Base-by-base conservation (phyloP, 2,113 vertebrate species). In the Dascyllus trimaculatus region DNA sequence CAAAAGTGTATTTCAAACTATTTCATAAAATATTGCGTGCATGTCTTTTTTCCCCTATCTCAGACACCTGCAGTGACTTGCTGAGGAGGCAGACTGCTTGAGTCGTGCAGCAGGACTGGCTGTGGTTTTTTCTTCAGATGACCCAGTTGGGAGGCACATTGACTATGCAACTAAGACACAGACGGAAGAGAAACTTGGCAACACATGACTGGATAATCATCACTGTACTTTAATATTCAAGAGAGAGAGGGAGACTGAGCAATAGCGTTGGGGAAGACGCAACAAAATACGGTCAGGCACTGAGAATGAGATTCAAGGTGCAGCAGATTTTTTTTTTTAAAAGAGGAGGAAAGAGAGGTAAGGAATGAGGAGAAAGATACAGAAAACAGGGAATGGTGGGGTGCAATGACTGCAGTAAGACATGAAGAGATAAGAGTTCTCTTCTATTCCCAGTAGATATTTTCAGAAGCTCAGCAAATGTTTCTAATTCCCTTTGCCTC, bases 101-200 rank as follows among this genome's bases (percentile, higher is more conserved):
- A 89, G 69, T 85, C 52, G 62, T 79, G 81, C 68, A 40, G 62
- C 65, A 79, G 49, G 19, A 40, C 59, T 85, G 87, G 63, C 76
- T 87, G 69, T 52, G 57, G 21, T 17, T 38, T 29, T 54, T 64
- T 60, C 45, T 74, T 78, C 25, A 18, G 79, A 80, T 92, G 90
- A 93, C 89, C 88, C 88, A 89, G 75, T 90, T 92, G 87, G 86
- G 87, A 91, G 73, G 75, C 73, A 71, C 80, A 85, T 78, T 84
- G 86, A 89, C 80, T 79, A 84, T 86, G 89, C 86, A 90, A 78
- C 75, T 75, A 78, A 81, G 75, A 90, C 75, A 83, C 86, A 77
- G 79, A 90, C 32, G 15, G 66, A 69, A 76, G 71, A 84, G 76
- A 79, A 85, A 81, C 75, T 84, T 85, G 76, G 84, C 84, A 81